Evolutionary conservation across 1,140 invertebrate genomes (phyloP).

Genomic region (Yoshiicerus persimilis): DNA sequence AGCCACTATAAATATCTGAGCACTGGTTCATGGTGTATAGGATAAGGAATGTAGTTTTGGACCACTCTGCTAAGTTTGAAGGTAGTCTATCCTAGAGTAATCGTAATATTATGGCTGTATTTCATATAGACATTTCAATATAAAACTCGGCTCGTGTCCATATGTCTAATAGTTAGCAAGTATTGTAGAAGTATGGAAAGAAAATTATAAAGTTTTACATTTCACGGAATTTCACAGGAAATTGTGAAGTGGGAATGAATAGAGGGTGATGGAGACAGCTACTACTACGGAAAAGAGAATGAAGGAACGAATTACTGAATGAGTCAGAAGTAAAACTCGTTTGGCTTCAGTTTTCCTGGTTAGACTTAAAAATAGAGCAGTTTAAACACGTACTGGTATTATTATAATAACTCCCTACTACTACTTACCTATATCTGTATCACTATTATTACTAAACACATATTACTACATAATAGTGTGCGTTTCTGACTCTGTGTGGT

Average conservation of each 20-base stretch:
- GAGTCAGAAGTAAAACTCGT: neutral
- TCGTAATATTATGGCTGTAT: no score
- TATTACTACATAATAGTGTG: no score
- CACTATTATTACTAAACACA: no score
- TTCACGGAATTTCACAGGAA: neutral
- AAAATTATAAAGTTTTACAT: slow-evolving; percentile 22
- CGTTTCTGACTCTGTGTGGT: no score
- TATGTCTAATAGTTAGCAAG: slow-evolving; percentile 3
- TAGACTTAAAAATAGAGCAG: neutral
- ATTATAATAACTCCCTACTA: neutral
- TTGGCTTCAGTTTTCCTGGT: neutral
- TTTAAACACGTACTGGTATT: neutral
- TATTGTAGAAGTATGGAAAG: neutral
- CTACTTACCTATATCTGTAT: no score
- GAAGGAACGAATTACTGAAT: neutral
- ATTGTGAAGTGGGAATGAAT: slow-evolving; percentile 10
- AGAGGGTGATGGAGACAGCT: neutral
- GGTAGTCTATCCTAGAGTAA: no score
- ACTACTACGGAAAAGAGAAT: neutral
- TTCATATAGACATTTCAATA: no score
- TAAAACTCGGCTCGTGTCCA: neutral
- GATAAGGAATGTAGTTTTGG: no score
- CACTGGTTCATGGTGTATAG: no score
- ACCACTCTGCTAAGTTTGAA: no score
- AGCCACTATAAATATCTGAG: neutral